Base-by-base conservation (phyloP, 2,888 invertebrate species). In the Erpobdella octoculata region DNA sequence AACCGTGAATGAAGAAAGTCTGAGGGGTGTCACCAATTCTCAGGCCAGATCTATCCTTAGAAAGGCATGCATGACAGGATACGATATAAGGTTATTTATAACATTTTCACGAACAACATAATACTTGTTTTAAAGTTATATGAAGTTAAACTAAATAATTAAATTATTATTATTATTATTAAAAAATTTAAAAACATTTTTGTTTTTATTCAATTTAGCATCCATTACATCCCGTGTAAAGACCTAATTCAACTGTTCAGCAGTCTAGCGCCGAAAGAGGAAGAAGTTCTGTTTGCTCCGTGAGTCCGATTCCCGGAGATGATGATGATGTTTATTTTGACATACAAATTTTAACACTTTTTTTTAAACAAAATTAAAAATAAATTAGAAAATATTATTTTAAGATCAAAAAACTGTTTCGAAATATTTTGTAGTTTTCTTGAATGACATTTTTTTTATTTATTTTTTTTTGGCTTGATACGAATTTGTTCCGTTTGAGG, bases 11-110 rank as follows among this genome's bases (percentile, higher is more conserved):
- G 85, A 86, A 78, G 87, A 87, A 80, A 85, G 83, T 73, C 81
- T 88, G 78, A 81, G 87, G 37, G 84, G 85, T 73, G 85, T 86
- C 31, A 86, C 86, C 28, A 86, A 86, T 77, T 84, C 86, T 6
- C 87, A 88, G 80, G 87, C 87, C 18, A 78, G 86, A 72, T 86
- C 87, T 61, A 86, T 88, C 70, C 81, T 88, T 59, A 81, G 86
- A 67, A 80, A 87, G 68, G 85, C 87, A 25, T 86, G 87, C 76
- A 84, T 87, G 18, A 82, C 87, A 72, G 85, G 86, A 68, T 84
- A 85, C 41, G 86, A 87, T 78, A 85, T 87, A 78, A 86, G 85
- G 88, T 87, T 1, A n/a, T 6, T 53, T n/a, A n/a, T n/a, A n/a
- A n/a, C n/a, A n/a, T n/a, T n/a, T n/a, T n/a, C n/a, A n/a, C n/a